Conservation (phyloP, 1,140 invertebrate species). For the Asobara japonica region DNA sequence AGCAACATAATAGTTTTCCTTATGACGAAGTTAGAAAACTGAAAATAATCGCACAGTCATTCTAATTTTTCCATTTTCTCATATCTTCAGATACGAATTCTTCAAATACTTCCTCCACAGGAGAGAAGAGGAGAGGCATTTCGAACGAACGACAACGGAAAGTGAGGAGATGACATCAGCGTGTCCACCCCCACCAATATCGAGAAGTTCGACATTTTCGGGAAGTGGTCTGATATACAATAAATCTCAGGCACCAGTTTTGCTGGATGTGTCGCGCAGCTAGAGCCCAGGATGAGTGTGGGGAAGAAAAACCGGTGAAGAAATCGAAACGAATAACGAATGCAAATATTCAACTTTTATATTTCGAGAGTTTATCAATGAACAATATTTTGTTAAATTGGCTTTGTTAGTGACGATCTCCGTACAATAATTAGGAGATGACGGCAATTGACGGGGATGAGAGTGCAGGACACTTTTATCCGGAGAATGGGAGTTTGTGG, state of each 20-base stretch:
- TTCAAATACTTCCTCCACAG: conserved; percentile 75
- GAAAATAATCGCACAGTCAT: neutral
- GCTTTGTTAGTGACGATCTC: conserved; percentile 27
- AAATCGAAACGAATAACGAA: neutral
- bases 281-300: conserved; percentile 44
- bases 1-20: too few species aligned
- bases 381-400: conserved; percentile 52
- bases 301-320: neutral
- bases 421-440: conserved; percentile 22
- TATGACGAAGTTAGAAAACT: too few species aligned
- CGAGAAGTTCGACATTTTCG: conserved; percentile 51
- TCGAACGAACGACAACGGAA: conserved; percentile 22
- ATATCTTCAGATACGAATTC: conserved; percentile 70
- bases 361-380: conserved; percentile 56
- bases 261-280: conserved; percentile 60
- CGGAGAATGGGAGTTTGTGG: too few species aligned
- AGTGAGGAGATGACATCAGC: conserved; percentile 33
- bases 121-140: conserved; percentile 41
- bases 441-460: conserved; percentile 28
- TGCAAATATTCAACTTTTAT: conserved; percentile 46
- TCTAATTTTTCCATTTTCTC: conserved; percentile 3
- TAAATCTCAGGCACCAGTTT: conserved; percentile 54
- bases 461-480: conserved; percentile 51
- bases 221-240: conserved; percentile 60
- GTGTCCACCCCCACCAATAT: conserved; percentile 36